Evolutionary conservation across 2,113 vertebrate species (phyloP).

Genomic region (Sisor rabdophorus): DNA sequence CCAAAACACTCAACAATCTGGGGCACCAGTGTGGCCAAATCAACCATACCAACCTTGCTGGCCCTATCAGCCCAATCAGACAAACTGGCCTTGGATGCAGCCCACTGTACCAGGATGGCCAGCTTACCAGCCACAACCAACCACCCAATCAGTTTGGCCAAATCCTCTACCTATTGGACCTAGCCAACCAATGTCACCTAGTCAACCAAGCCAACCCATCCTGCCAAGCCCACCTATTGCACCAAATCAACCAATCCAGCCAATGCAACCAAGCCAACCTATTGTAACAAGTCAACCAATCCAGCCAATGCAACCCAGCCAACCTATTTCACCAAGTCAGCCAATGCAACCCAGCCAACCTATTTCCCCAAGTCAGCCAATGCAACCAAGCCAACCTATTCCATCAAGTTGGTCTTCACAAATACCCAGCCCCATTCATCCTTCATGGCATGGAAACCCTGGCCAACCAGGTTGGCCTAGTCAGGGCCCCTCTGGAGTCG

Average conservation of each 20-base stretch:
- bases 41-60: slow-evolving; percentile 57
- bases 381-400: slow-evolving; percentile 10
- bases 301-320: slow-evolving; percentile 13
- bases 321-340: slow-evolving; percentile 16
- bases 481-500: slow-evolving; percentile 54
- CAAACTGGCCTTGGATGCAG: slow-evolving; percentile 61
- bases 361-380: slow-evolving; percentile 12
- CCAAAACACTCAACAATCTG: slow-evolving; percentile 31
- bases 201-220: not conserved
- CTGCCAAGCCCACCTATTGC: not conserved
- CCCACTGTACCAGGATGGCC: slow-evolving; percentile 27
- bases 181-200: slow-evolving; percentile 32
- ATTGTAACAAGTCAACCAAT: not conserved
- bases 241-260: not conserved
- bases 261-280: slow-evolving; percentile 4
- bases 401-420: slow-evolving; percentile 40
- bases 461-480: slow-evolving; percentile 73
- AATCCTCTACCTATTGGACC: slow-evolving; percentile 44
- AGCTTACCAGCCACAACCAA: slow-evolving; percentile 50
- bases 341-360: slow-evolving; percentile 38
- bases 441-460: slow-evolving; percentile 65
- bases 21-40: slow-evolving; percentile 56
- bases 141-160: slow-evolving; percentile 55
- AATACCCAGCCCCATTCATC: slow-evolving; percentile 5
- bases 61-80: slow-evolving; percentile 37